Percentiles rank a stretch among this genome's conserved stretches.
These are phyloP conservation scores for Sterrhoptilus dennistouni DNA, from an alignment of 2,113 vertebrate species.

Conservation along the genomic window DNA sequence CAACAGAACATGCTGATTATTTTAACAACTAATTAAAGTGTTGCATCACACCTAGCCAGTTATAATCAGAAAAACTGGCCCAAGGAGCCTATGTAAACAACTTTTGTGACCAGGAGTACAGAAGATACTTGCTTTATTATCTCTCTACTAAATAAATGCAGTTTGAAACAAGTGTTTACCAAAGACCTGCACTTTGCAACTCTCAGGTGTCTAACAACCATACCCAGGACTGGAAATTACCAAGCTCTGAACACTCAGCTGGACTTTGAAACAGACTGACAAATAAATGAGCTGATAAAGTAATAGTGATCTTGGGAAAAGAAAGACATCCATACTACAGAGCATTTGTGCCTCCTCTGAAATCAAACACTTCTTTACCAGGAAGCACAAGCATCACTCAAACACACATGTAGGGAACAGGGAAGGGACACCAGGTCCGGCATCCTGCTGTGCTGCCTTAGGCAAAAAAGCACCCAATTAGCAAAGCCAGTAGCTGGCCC, in stretches of 20 bases:
- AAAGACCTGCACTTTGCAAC: neutral
- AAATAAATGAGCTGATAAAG: neutral
- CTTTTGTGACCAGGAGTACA: neutral
- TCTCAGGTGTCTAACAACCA: neutral
- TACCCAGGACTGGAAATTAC: neutral
- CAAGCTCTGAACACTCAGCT: neutral
- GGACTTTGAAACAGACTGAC: neutral
- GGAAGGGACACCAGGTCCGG: neutral
- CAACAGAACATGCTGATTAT: neutral
- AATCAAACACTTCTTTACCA: neutral
- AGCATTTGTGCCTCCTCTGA: neutral
- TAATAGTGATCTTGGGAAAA: neutral
- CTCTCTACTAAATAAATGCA: neutral
- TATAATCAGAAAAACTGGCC: neutral
- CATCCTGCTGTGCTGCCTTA: neutral
- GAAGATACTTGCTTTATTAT: neutral
- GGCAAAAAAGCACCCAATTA: neutral
- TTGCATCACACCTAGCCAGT: neutral
- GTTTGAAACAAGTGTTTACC: neutral
- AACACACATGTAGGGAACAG: neutral
- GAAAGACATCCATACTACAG: neutral
- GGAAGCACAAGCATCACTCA: neutral
- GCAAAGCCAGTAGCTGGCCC: neutral
- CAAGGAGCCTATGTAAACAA: neutral
- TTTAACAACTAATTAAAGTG: constrained; percentile 15